A percentile compares a stretch with the other conserved stretches of the same genome.
Conservation (phyloP, 2,888 invertebrate genomes). For the Dicycla oo region DNA sequence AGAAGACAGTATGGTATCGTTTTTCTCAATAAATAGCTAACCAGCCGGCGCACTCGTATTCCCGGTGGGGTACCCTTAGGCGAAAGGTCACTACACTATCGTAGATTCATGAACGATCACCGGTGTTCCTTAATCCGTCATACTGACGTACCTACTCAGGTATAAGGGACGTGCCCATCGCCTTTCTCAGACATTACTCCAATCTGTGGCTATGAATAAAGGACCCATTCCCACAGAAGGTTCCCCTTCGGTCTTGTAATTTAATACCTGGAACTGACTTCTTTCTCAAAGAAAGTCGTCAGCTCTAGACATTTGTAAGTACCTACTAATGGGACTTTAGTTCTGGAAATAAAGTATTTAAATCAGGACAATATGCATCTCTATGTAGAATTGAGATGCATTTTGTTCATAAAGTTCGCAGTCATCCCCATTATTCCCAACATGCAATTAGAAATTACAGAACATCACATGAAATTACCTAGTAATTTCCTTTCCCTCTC, state of each 20-base stretch:
- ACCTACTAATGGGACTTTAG: neutral
- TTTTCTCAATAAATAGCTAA: slow-evolving; percentile 37
- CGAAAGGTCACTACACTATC: slow-evolving; percentile 17
- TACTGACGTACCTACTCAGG: neutral
- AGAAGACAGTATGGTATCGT: slow-evolving; percentile 20
- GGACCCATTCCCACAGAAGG: neutral
- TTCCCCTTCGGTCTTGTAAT: neutral
- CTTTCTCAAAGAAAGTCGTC: neutral
- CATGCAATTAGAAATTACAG: too few relatives aligned
- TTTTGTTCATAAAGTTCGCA: too few relatives aligned
- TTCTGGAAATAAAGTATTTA: neutral
- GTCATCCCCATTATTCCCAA: too few relatives aligned
- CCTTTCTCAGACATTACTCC: slow-evolving; percentile 19
- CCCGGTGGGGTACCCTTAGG: slow-evolving; percentile 20
- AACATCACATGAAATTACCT: neutral
- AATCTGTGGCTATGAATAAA: slow-evolving; percentile 30
- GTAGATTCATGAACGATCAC: neutral
- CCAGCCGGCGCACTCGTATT: slow-evolving; percentile 15
- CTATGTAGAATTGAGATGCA: too few relatives aligned
- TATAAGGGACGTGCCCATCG: slow-evolving; percentile 21
- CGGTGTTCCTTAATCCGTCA: slow-evolving; percentile 28
- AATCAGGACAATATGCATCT: neutral
- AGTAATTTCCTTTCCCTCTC: neutral
- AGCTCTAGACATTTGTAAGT: neutral
- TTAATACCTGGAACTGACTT: neutral